phyloP scores from a whole-genome alignment of 1,140 invertebrate genomes.

The Orchesella cincta region DNA sequence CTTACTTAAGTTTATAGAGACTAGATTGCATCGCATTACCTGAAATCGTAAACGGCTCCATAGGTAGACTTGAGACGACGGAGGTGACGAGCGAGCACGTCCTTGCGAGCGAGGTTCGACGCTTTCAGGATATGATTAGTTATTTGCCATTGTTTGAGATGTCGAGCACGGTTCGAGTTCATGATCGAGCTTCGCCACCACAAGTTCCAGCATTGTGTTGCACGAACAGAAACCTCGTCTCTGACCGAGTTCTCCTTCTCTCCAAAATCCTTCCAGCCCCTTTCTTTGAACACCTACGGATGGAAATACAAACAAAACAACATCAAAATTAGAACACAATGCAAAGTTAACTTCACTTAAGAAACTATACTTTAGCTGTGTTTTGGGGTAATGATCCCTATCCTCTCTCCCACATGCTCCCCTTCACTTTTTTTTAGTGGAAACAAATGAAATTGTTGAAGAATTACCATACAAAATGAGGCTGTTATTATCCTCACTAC shows the following conservation, averaged over 20 bases:
- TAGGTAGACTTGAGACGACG: conserved; percentile 79
- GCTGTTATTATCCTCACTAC: too few species aligned
- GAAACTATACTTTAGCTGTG: too few species aligned
- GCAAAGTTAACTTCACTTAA: too few species aligned
- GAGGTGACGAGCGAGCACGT: conserved; percentile 73
- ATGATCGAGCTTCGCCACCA: conserved; percentile 45
- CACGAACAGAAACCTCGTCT: conserved; percentile 1
- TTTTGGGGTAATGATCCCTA: too few species aligned
- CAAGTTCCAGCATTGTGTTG: conserved; percentile 44
- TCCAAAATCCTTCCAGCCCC: conserved; percentile 77
- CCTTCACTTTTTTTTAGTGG: too few species aligned
- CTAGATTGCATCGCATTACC: too few species aligned
- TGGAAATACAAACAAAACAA: conserved; percentile 16
- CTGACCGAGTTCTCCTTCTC: conserved; percentile 50
- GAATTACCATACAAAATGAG: too few species aligned
- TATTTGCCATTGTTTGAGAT: conserved; percentile 60
- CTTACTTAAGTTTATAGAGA: too few species aligned
- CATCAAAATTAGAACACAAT: background rate
- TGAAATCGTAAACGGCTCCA: conserved; percentile 79
- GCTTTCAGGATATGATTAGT: conserved; percentile 83
- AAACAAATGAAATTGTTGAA: too few species aligned
- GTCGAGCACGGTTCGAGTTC: conserved; percentile 3
- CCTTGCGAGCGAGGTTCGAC: conserved; percentile 77
- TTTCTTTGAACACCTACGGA: conserved; percentile 73
- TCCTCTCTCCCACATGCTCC: too few species aligned